Base-by-base conservation (phyloP, 2,797 vertebrate genomes). In the Takifugu rubripes region DNA sequence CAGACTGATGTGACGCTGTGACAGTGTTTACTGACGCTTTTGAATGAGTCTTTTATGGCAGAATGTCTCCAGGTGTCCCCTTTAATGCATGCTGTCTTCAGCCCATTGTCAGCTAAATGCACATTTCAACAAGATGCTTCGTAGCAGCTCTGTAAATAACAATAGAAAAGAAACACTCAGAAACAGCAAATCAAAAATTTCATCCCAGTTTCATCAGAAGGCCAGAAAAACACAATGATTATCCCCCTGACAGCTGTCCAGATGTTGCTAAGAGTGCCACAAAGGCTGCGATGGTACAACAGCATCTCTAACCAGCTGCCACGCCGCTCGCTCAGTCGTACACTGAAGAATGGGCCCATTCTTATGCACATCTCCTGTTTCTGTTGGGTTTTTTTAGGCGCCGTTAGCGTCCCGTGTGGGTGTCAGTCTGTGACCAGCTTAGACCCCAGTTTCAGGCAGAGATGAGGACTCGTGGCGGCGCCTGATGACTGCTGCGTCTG, bases 381-480 rank as follows among this genome's bases (percentile, higher is more conserved):
- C 79, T 89, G 79, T 86, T 85, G 79, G 31, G 2, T 90, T 75
- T 86, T 79, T 71, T 68, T 77, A 91, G 90, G 78, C 81, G 48
- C 78, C 68, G 26, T 74, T 21, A 60, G 74, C 53, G 49, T 66
- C 61, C 72, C 70, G 70, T 77, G 68, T 77, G 70, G 79, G 60
- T 59, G 71, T 68, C 36, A 40, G 53, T n/a, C 66, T 64, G 45
- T 14, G 59, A 61, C 59, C 36, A 40, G 53, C 3, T 72, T 63
- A 58, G 58, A 63, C 74, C 74, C 53, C 65, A 49, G 61, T 58
- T 77, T 66, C 73, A 72, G 57, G 68, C 59, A 31, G 66, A 61
- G 77, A 73, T 76, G 50, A 75, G 80, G 62, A 58, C 53, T 54
- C 45, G 62, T 54, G 71, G 71, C 77, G 36, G 67, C 36, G 52